Evolutionary conservation across 2,888 invertebrate genomes (phyloP).

Genomic region (Buathra laborator): DNA sequence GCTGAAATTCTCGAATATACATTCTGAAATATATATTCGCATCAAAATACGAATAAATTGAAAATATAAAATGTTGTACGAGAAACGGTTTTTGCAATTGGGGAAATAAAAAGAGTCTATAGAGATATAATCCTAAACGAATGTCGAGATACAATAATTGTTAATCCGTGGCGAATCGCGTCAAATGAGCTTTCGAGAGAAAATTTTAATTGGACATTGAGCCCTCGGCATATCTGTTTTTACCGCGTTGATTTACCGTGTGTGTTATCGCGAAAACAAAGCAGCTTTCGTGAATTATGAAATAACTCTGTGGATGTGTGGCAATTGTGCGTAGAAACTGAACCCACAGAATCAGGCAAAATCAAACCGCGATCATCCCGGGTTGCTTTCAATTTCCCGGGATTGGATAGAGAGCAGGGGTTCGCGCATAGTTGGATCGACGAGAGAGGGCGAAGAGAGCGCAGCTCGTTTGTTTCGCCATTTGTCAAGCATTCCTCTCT

Average conservation of each 20-base stretch:
- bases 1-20: neutral
- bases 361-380: conserved; percentile 6
- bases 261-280: conserved; percentile 23
- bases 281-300: conserved; percentile 24
- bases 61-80: neutral
- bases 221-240: neutral
- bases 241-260: conserved; percentile 12
- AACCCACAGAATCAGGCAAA: neutral
- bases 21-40: neutral
- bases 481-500: conserved; percentile 57
- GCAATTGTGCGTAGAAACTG: neutral
- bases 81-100: neutral
- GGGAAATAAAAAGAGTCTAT: neutral
- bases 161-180: conserved; percentile 1
- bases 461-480: conserved; percentile 72
- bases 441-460: conserved; percentile 39
- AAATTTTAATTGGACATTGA: conserved; percentile 37
- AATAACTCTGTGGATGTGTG: conserved; percentile 7
- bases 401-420: conserved; percentile 21
- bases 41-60: neutral
- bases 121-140: neutral
- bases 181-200: conserved; percentile 35
- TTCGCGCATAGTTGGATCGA: conserved; percentile 23
- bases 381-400: conserved; percentile 28
- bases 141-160: conserved; percentile 6